These are phyloP conservation scores for Stictonetta naevosa DNA, from an alignment of 2,113 vertebrate species.

Conservation along the genomic window DNA sequence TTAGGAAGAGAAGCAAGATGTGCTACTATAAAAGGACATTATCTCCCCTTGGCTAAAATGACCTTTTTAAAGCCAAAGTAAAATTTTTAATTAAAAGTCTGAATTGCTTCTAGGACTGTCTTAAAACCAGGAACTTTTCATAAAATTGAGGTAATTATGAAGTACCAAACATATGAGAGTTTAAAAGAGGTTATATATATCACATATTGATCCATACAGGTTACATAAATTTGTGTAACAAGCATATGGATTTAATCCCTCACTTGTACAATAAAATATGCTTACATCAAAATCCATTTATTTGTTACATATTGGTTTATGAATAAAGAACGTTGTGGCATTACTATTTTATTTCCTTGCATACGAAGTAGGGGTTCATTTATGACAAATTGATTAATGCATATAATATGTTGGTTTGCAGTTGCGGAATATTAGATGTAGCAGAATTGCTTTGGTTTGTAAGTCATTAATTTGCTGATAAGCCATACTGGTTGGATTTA, in stretches of 20 bases:
- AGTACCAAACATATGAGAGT: constrained; percentile 11
- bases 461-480: constrained; percentile 59
- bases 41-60: constrained; percentile 73
- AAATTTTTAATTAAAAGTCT: constrained; percentile 76
- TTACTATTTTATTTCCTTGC: constrained; percentile 29
- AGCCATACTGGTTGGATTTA: constrained; percentile 22
- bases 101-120: constrained; percentile 50
- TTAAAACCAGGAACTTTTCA: constrained; percentile 47
- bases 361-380: constrained; percentile 11
- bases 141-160: constrained; percentile 38
- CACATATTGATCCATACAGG: neutral
- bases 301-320: constrained; percentile 33
- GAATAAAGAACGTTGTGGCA: constrained; percentile 17
- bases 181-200: neutral
- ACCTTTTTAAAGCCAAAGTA: constrained; percentile 72
- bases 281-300: neutral
- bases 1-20: constrained; percentile 67
- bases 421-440: constrained; percentile 25
- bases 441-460: constrained; percentile 19
- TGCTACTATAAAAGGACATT: constrained; percentile 66
- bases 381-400: constrained; percentile 58
- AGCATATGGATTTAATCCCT: neutral
- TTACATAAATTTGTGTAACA: constrained; percentile 25
- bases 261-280: neutral
- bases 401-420: constrained; percentile 40